Base-by-base conservation (phyloP, 2,797 vertebrate genomes). In the Loris lydekkerianus region DNA sequence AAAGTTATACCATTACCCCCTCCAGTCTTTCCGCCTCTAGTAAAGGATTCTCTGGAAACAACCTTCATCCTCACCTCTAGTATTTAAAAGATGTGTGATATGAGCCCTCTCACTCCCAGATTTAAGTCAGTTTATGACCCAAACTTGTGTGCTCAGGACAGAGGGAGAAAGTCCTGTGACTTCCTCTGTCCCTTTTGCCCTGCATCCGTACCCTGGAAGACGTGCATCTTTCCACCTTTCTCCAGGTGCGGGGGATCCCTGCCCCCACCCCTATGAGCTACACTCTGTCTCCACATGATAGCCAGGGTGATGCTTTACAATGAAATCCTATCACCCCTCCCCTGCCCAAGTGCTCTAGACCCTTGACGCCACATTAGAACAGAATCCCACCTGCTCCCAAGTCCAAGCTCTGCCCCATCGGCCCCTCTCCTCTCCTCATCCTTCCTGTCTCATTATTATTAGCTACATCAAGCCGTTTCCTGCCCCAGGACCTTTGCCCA, bases 131-230 rank as follows among this genome's bases (percentile, higher is more conserved):
- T 15, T 15, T 81, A 10, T 3, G 17, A 67, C n/a, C 31, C 14
- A 34, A 4, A 3, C 65, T 73, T 18, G 18, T 23, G 23, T 0
- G 5, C 81, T 40, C 5, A 14, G 20, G 46, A 56, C 21, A 1
- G 8, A 31, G 73, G 70, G 21, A 43, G 29, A 56, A 81, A 63
- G 78, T 37, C 27, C 43, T 0, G 17, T 5, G 40, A 60, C 27
- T 23, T 17, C n/a, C 8, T n/a, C 56, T 7, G 56, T 21, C 29
- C 58, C 75, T 67, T 31, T 0, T 1, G 0, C 34, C 4, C 10
- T 0, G 5, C 3, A 8, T 61, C 56, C 20, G 1, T 3, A 37
- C 58, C 46, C 1, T 10, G 5, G 10, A 0, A 5, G 11, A 29
- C 8, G 23, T 0, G 4, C 23, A 1, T 4, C 11, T 46, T 77